A percentile compares a stretch with the other conserved stretches of the same genome.
Conservation (phyloP, 1,140 invertebrate species). For the Agrypnia vestita region DNA sequence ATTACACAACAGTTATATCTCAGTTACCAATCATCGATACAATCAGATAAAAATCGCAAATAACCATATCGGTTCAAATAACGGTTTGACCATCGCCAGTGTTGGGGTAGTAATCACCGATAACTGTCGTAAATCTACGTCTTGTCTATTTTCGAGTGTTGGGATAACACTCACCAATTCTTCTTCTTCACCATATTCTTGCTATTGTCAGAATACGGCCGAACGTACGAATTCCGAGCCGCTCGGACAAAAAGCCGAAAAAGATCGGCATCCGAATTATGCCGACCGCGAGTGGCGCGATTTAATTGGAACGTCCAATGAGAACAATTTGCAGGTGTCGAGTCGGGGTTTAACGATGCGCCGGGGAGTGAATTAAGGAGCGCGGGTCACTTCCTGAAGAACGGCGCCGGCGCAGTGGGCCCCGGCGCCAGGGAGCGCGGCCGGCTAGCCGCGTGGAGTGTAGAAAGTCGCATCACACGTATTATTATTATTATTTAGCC, state of each 20-base stretch:
- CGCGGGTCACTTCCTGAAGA: slow-evolving; percentile 29
- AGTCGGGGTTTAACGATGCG: slow-evolving; percentile 16
- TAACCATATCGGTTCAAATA: no score
- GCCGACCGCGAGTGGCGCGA: background rate
- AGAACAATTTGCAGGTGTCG: slow-evolving; percentile 28
- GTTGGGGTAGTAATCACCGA: no score
- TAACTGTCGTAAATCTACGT: no score
- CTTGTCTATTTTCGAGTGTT: no score
- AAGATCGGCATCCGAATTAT: background rate
- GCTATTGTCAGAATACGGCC: no score
- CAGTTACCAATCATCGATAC: no score
- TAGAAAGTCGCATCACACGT: background rate
- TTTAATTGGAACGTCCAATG: slow-evolving; percentile 17
- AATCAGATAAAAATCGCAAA: no score
- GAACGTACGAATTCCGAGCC: no score
- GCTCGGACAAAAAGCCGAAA: background rate
- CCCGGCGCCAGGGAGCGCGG: slow-evolving; percentile 3
- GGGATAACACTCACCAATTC: no score
- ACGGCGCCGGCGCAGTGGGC: slow-evolving; percentile 6
- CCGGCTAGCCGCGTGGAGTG: slow-evolving; percentile 1
- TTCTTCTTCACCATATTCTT: no score
- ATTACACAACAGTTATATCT: no score
- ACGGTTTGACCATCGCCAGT: no score
- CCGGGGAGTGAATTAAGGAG: slow-evolving; percentile 16
- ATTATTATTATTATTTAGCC: background rate